These are phyloP conservation scores for Sander lucioperca DNA, from an alignment of 2,113 vertebrate species.

Conservation along the genomic window DNA sequence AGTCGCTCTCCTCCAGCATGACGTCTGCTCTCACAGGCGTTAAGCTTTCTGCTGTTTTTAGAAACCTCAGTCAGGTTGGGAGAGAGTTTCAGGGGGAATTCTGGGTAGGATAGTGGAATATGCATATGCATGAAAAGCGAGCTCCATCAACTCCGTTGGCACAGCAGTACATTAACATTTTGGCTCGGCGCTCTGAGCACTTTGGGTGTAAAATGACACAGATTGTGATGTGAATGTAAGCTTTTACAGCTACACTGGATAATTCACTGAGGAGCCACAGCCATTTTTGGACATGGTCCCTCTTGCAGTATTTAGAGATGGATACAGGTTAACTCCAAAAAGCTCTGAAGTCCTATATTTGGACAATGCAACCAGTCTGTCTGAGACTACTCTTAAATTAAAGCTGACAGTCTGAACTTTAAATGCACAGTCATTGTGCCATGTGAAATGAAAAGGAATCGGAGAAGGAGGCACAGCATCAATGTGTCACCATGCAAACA, in stretches of 20 bases:
- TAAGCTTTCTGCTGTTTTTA: constrained; percentile 75
- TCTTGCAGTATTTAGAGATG: constrained; percentile 24
- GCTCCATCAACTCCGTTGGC: constrained; percentile 57
- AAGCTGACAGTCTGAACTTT: constrained; percentile 75
- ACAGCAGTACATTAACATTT: constrained; percentile 72
- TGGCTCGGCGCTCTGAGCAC: constrained; percentile 51
- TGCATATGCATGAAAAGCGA: constrained; percentile 71
- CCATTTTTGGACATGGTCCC: constrained; percentile 34
- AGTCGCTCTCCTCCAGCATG: constrained; percentile 61
- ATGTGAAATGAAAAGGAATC: constrained; percentile 51
- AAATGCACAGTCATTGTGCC: constrained; percentile 64
- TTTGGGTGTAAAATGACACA: constrained; percentile 53
- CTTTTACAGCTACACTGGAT: constrained; percentile 57
- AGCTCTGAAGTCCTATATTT: background rate
- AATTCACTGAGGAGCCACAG: constrained; percentile 53
- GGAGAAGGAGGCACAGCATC: constrained; percentile 40
- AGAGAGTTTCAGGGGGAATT: constrained; percentile 57
- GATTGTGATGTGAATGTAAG: constrained; percentile 59
- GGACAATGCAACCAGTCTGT: constrained; percentile 1
- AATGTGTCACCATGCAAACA: constrained; percentile 57
- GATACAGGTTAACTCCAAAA: background rate
- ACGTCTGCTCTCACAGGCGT: constrained; percentile 62
- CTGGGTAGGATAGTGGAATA: constrained; percentile 64
- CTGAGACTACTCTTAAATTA: constrained; percentile 49
- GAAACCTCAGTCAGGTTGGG: constrained; percentile 68